phyloP scores from a whole-genome alignment of 1,140 invertebrate species.

The Megalonaias nervosa region DNA sequence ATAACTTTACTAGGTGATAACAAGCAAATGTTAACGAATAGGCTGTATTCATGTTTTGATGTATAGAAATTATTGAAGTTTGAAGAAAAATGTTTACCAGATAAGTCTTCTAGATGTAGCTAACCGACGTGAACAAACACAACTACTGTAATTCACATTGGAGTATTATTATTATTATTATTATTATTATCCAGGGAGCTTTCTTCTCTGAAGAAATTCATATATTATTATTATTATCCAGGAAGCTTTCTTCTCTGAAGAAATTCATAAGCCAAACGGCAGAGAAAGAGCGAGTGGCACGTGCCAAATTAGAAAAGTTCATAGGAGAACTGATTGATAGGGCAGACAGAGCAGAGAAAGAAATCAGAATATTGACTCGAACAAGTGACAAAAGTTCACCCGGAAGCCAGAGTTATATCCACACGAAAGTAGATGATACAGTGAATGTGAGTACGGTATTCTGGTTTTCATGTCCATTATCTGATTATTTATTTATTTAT shows the following conservation, averaged over 20 bases:
- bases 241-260: constrained; percentile 53
- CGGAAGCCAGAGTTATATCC: background rate
- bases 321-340: constrained; percentile 60
- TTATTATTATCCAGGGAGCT: constrained; percentile 50
- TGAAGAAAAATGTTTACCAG: too few species aligned
- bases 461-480: too few species aligned
- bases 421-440: too few species aligned
- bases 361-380: constrained; percentile 41
- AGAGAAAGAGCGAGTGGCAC: constrained; percentile 56
- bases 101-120: too few species aligned
- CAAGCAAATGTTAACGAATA: too few species aligned
- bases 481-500: too few species aligned
- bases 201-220: constrained; percentile 48
- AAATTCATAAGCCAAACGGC: constrained; percentile 53
- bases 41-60: too few species aligned
- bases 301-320: constrained; percentile 56
- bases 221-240: constrained; percentile 40
- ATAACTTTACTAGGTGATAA: too few species aligned
- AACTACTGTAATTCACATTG: background rate
- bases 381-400: background rate
- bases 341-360: constrained; percentile 56
- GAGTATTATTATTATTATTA: background rate
- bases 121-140: background rate
- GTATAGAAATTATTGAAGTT: too few species aligned
- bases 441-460: too few species aligned